phyloP scores from a whole-genome alignment of 2,888 invertebrate species.

The Troides helena region DNA sequence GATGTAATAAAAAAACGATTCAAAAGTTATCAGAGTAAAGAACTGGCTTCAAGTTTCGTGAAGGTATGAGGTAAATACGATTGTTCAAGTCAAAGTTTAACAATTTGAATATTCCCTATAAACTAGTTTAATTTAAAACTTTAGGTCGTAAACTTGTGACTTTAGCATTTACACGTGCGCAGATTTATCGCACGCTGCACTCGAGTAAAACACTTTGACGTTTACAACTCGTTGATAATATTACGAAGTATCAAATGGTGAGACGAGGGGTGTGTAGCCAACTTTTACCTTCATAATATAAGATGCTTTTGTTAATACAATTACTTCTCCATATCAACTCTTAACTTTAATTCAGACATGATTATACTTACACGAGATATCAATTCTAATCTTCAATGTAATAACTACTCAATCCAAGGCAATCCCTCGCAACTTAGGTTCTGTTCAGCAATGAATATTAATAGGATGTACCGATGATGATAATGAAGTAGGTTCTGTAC shows the following conservation, averaged over 20 bases:
- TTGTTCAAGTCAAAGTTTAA: constrained; percentile 30
- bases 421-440: too few relatives aligned
- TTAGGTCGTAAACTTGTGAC: constrained; percentile 39
- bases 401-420: too few relatives aligned
- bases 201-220: constrained; percentile 42
- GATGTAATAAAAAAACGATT: too few relatives aligned
- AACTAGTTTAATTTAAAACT: constrained; percentile 17
- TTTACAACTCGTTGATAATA: constrained; percentile 38
- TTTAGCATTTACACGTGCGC: constrained; percentile 33
- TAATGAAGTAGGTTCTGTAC: too few relatives aligned
- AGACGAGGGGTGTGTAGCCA: constrained; percentile 1
- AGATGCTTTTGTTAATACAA: constrained; percentile 3
- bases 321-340: neutral
- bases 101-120: constrained; percentile 39
- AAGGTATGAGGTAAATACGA: neutral
- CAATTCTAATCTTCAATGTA: too few relatives aligned
- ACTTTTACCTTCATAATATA: neutral
- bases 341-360: neutral
- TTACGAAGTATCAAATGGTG: constrained; percentile 29
- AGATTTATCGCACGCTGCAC: constrained; percentile 39
- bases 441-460: too few relatives aligned
- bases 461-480: too few relatives aligned
- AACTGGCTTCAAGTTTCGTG: too few relatives aligned
- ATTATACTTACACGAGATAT: too few relatives aligned
- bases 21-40: too few relatives aligned